Base-by-base conservation (phyloP, 2,797 vertebrate genomes). In the Hyperoplus lanceolatus region DNA sequence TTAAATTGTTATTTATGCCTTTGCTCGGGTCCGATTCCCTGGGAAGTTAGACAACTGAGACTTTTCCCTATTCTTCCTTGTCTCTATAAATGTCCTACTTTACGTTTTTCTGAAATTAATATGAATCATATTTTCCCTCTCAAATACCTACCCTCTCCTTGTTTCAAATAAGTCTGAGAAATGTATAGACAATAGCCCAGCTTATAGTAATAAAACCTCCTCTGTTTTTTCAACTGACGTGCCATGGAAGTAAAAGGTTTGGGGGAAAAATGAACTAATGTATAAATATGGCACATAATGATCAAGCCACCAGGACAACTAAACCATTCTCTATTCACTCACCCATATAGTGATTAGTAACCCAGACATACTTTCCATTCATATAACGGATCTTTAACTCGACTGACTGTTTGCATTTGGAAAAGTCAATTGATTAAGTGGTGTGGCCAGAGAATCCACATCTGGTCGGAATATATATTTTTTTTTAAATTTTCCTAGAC, bases 361-460 rank as follows among this genome's bases (percentile, higher is more conserved):
- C 62, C 41, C 36, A 80, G 71, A 79, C 75, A 81, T 50, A 79
- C 42, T 79, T 87, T 89, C 77, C 81, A 65, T 71, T 72, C 29
- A 69, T 68, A 73, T 55, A 45, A 58, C 16, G 3, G n/a, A 48
- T 81, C 41, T 73, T 36, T 75, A n/a, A 74, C 46, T 68, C 41
- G 57, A 55, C 60, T 48, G 56, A 60, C 73, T 83, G 80, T 83
- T 78, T 73, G 57, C 49, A 46, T 78, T 85, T 83, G 75, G 75
- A 86, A 89, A 91, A 80, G 8, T 56, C 43, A 29, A 53, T 75
- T 70, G 60, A 70, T 49, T 72, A 74, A n/a, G 29, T 59, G 62
- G 66, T 41, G 56, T 77, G 69, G 71, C 60, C 46, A 71, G 61
- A 49, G 63, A 69, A 70, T 71, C 73, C 70, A 77, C 75, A 75